Evolutionary conservation across 2,113 vertebrate genomes (phyloP), one percentile per base, ranked within the genome.

Genomic region (Thomomys bottae): DNA sequence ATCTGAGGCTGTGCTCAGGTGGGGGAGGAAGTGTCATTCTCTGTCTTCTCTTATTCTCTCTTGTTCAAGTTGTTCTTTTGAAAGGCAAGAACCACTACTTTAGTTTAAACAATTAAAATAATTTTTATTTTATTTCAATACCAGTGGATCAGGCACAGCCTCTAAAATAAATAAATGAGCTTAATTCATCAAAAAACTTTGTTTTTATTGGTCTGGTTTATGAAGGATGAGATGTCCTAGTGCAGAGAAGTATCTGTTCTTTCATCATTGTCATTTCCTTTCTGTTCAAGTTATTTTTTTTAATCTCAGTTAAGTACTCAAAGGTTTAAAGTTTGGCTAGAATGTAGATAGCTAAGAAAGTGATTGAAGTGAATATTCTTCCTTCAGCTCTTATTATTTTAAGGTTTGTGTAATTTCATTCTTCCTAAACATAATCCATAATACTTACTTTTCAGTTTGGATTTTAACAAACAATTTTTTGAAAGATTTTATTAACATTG

Each of bases 21-120:
- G 34, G 67, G 24, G 66, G 70, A 54, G 14, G 49, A 54, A 54
- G 49, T 54, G 49, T 54, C 49, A 54, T 54, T 54, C 66, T 49
- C 2, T 8, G 84, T 34, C 38, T 93, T 72, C 67, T 88, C 18
- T 72, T 11, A 0, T 81, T 84, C 34, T 32, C 68, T 95, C 88
- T 93, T 78, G 1, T 57, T 88, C 11, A 9, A 61, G 34, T 42
- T 76, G 18, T 89, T 28, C 83, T 94, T 26, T 28, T 71, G 9
- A n/a, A 87, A 82, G 61, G 17, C 61, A 85, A 86, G 70, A 96
- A 34, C 28, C 42, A 84, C 71, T 80, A 24, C 77, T 95, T 88
- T 85, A 59, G 28, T 90, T 87, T 87, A 66, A 94, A 92, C 87
- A 73, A 92, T 95, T 82, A 94, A 93, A 23, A 79, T 90, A 89